These are phyloP conservation scores for Sebastes alutus DNA, from an alignment of 2,797 vertebrate species.

Conservation along the genomic window DNA sequence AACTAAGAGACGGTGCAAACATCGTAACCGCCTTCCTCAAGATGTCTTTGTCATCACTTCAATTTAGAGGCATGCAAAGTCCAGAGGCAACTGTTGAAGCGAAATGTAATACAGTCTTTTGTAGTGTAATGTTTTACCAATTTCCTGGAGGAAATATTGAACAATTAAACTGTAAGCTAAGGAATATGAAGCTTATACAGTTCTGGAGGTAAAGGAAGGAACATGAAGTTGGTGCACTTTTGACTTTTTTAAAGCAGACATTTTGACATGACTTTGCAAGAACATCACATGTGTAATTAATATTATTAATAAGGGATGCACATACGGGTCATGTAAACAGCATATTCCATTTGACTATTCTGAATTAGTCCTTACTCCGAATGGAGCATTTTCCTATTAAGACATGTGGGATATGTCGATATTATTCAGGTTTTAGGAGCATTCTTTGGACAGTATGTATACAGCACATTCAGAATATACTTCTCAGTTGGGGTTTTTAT, in stretches of 20 bases:
- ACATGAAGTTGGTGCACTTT: background rate
- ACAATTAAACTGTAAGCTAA: background rate
- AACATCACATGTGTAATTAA: background rate
- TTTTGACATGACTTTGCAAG: background rate
- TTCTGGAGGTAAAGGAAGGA: background rate
- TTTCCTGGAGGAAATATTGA: conserved; percentile 8
- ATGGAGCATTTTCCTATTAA: too few species aligned
- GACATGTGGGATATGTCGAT: too few species aligned
- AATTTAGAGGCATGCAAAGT: conserved; percentile 1
- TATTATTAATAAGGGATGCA: background rate
- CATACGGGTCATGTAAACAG: fast-evolving
- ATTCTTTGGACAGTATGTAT: too few species aligned
- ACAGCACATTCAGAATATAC: too few species aligned
- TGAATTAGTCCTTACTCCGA: too few species aligned
- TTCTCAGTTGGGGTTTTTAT: fast-evolving
- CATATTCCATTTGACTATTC: too few species aligned
- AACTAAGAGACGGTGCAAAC: background rate
- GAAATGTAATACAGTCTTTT: background rate
- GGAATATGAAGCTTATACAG: background rate
- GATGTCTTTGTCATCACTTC: background rate
- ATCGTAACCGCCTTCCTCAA: background rate
- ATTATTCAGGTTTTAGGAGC: too few species aligned
- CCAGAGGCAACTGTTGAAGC: background rate
- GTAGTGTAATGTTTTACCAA: background rate
- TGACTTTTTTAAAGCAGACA: background rate